Evolutionary conservation across 1,140 invertebrate genomes (phyloP), one percentile per base, ranked within the genome.

Genomic region (Plectrocnemia conspersa): DNA sequence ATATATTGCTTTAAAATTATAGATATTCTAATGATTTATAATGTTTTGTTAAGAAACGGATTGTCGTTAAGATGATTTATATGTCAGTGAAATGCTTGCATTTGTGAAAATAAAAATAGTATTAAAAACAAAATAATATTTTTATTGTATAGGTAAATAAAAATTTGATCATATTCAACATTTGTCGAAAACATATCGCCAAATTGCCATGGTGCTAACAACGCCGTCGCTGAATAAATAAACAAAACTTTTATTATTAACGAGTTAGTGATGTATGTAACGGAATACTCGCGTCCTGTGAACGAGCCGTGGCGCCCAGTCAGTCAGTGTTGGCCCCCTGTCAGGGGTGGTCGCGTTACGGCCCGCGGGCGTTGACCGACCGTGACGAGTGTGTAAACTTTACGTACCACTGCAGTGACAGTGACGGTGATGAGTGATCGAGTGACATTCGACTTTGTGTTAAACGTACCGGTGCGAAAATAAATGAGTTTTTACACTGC

Each of bases 241-340:
- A n/a, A n/a, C n/a, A n/a, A n/a, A n/a, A n/a, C n/a, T n/a, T n/a
- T n/a, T n/a, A n/a, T n/a, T n/a, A n/a, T n/a, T n/a, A n/a, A n/a
- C n/a, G n/a, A n/a, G n/a, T n/a, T n/a, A n/a, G n/a, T 50, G 1
- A 50, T 24, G 18, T 25, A 16, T 19, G 15, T 33, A 18, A 50
- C 47, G 47, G 47, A 50, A 50, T 50, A 24, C n/a, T 38, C 35
- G 15, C 33, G 32, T 38, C 47, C 47, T 38, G 36, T 33, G 22
- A 24, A 24, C 32, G 32, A 15, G 19, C 22, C 13, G 21, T 23
- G n/a, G 32, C 32, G 32, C 13, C 15, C 47, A 18, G n/a, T 50
- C 33, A 50, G 47, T 50, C 13, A 15, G 47, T 35, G 9, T 21
- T 29, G 33, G 33, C 21, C 21, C 23, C n/a, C 13, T 32, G 13